phyloP scores from a whole-genome alignment of 2,113 vertebrate species.

The Hippoglossus stenolepis region DNA sequence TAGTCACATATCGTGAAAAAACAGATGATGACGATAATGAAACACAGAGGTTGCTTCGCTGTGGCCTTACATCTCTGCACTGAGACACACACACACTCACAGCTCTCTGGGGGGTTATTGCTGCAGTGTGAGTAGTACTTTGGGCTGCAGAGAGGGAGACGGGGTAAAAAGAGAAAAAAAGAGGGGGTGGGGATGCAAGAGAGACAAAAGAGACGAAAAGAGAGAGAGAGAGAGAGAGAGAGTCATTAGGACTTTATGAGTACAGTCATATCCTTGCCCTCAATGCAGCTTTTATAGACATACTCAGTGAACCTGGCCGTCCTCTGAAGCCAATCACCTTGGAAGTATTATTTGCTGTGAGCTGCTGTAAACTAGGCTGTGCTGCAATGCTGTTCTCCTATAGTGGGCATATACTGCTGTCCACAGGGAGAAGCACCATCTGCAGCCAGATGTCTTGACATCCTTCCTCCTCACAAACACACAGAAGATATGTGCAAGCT shows the following conservation, averaged over 20 bases:
- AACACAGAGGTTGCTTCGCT: not conserved
- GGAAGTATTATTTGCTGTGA: slow-evolving; percentile 52
- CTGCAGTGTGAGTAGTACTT: slow-evolving; percentile 54
- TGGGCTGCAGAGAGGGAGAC: slow-evolving; percentile 41
- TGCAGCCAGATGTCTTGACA: not conserved
- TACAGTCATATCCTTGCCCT: slow-evolving; percentile 53
- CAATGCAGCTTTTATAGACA: slow-evolving; percentile 68
- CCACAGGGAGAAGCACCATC: slow-evolving; percentile 25
- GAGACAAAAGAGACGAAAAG: slow-evolving; percentile 13
- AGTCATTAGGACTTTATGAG: slow-evolving; percentile 69
- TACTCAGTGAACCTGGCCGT: slow-evolving; percentile 29
- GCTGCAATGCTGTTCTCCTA: slow-evolving; percentile 48
- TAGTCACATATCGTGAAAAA: not conserved
- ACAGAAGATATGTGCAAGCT: not conserved
- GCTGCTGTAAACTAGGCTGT: slow-evolving; percentile 66
- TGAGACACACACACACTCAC: slow-evolving; percentile 3
- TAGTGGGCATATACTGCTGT: slow-evolving; percentile 27
- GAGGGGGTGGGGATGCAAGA: slow-evolving; percentile 7
- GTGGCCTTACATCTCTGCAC: slow-evolving; percentile 12
- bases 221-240: slow-evolving; percentile 6
- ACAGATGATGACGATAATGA: slow-evolving; percentile 24
- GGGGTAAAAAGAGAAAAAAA: slow-evolving; percentile 31
- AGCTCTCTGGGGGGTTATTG: slow-evolving; percentile 34
- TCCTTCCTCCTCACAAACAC: slow-evolving; percentile 11
- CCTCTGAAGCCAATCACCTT: slow-evolving; percentile 68